Conservation (phyloP, 2,797 vertebrate species). For the Dromococcyx pavoninus region DNA sequence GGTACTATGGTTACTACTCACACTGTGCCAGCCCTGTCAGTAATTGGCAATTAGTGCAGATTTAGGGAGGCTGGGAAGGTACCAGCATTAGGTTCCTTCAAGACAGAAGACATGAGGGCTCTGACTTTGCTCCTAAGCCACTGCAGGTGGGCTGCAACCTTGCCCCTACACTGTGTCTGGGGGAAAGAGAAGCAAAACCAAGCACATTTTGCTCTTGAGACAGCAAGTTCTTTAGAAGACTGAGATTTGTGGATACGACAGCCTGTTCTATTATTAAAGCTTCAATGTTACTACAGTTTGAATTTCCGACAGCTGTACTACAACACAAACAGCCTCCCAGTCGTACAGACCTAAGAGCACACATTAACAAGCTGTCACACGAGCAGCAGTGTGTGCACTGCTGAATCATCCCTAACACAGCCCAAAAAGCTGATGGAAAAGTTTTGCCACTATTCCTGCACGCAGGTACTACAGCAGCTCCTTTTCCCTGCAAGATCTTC, state of each 20-base stretch:
- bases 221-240: not conserved
- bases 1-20: not conserved
- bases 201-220: not conserved
- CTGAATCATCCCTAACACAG: not conserved
- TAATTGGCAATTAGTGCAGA: not conserved
- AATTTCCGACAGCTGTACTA: not conserved
- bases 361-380: not conserved
- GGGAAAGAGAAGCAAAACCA: not conserved
- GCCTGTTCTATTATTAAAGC: not conserved
- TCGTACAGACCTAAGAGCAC: not conserved
- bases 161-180: not conserved
- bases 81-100: not conserved
- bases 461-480: not conserved
- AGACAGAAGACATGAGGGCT: not conserved
- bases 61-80: not conserved
- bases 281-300: not conserved
- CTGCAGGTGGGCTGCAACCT: not conserved
- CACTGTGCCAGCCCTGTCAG: not conserved
- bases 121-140: not conserved
- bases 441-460: not conserved
- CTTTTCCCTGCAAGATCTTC: not conserved
- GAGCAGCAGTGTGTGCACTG: rapidly evolving
- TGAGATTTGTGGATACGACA: not conserved
- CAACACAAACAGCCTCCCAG: not conserved
- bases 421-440: not conserved